Conservation (phyloP, 2,888 invertebrate species). For the Macrophya annulata region DNA sequence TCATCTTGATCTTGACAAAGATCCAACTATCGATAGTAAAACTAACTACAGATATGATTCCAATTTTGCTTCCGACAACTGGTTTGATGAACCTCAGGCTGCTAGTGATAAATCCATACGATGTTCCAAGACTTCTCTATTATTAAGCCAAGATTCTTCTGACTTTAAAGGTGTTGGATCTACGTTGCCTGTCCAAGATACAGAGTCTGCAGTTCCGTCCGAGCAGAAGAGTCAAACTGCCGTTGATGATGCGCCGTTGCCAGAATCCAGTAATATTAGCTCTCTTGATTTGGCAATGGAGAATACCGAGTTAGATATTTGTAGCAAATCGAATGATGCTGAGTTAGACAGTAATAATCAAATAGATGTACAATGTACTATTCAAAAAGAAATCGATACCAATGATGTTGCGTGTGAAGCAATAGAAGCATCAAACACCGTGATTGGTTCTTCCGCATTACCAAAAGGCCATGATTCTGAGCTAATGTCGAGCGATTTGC, state of each 20-base stretch:
- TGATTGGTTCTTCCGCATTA: background rate
- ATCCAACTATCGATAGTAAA: background rate
- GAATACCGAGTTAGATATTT: background rate
- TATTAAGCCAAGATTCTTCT: background rate
- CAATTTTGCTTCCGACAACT: conserved; percentile 29
- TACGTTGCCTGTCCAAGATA: background rate
- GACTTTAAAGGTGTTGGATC: background rate
- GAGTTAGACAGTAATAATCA: background rate
- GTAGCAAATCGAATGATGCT: background rate
- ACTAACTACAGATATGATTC: background rate
- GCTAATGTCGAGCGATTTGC: background rate
- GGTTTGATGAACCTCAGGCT: conserved; percentile 14
- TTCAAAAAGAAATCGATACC: background rate
- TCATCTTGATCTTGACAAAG: conserved; percentile 34
- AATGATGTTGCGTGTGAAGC: conserved; percentile 4
- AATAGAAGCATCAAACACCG: background rate
- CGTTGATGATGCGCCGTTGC: background rate
- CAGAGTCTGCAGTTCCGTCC: background rate
- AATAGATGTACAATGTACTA: background rate
- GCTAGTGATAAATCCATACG: background rate
- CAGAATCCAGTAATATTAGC: background rate
- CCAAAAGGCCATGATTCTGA: background rate
- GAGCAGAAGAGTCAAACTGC: background rate
- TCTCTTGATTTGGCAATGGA: background rate
- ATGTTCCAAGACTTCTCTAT: background rate